These are phyloP conservation scores for Diacarnus erythraeanus DNA, from an alignment of 37 sponge, comb jelly and placozoan species.

Conservation along the genomic window DNA sequence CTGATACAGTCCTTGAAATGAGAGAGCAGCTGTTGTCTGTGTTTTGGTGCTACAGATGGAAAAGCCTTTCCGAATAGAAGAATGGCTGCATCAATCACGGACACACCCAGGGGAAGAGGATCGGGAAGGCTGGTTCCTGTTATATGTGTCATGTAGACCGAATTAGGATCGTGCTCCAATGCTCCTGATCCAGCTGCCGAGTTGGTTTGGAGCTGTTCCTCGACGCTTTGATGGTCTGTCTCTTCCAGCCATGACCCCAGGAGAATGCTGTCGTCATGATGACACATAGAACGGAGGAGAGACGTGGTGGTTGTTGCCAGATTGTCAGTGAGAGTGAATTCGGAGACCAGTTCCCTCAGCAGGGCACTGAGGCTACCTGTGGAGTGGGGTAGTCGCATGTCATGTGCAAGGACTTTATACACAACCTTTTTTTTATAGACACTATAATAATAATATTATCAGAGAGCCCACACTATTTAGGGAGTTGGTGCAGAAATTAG, in stretches of 20 bases:
- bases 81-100: constrained; percentile 90
- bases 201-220: constrained; percentile 86
- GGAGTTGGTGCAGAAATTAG: neutral
- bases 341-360: constrained; percentile 89
- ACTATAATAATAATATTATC: no score
- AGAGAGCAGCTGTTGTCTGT: constrained; percentile 84
- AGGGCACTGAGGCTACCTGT: constrained; percentile 70
- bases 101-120: constrained; percentile 96
- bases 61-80: constrained; percentile 93
- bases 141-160: constrained; percentile 46
- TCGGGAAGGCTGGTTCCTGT: constrained; percentile 54
- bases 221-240: constrained; percentile 86
- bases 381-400: no score
- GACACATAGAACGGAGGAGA: constrained; percentile 88
- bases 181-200: constrained; percentile 94
- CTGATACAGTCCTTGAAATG: constrained; percentile 89
- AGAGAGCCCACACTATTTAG: no score
- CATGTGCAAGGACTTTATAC: no score
- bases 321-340: constrained; percentile 83
- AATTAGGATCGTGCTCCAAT: constrained; percentile 91
- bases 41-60: constrained; percentile 86
- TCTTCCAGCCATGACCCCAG: constrained; percentile 89
- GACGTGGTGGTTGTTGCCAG: constrained; percentile 81
- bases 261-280: constrained; percentile 85
- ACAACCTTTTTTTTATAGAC: no score